A percentile compares a stretch with the other conserved stretches of the same genome.
These are phyloP conservation scores for Drosophila paucipuncta DNA, from an alignment of 2,888 invertebrate genomes.

Conservation along the genomic window DNA sequence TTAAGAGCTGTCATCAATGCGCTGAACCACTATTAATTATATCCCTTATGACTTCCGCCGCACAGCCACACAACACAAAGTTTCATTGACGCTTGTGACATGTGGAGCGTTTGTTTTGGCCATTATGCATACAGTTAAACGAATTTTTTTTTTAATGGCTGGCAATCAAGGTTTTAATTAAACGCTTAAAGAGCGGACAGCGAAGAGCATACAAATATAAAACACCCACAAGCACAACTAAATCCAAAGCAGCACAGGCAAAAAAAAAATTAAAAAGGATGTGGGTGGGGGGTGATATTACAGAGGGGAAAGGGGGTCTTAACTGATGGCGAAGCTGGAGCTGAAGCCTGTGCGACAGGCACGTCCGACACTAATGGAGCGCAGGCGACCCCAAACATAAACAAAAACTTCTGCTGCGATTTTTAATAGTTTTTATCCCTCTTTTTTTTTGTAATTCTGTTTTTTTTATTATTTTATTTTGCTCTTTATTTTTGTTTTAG, in stretches of 20 bases:
- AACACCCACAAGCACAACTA: slow-evolving; percentile 54
- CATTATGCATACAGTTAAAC: slow-evolving; percentile 40
- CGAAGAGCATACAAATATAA: slow-evolving; percentile 26
- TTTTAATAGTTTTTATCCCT: slow-evolving; percentile 69
- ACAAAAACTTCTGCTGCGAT: slow-evolving; percentile 76
- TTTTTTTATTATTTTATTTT: slow-evolving; percentile 1
- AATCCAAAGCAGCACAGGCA: slow-evolving; percentile 33
- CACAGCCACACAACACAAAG: background rate
- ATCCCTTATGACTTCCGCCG: slow-evolving; percentile 12
- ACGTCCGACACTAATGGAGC: slow-evolving; percentile 75
- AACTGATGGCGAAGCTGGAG: slow-evolving; percentile 9
- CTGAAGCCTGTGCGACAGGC: slow-evolving; percentile 43
- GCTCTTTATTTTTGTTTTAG: background rate
- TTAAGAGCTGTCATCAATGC: slow-evolving; percentile 15
- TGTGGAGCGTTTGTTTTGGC: slow-evolving; percentile 17
- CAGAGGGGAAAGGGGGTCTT: background rate
- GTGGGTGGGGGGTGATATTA: background rate
- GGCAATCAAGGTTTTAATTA: slow-evolving; percentile 77
- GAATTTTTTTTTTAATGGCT: slow-evolving; percentile 59
- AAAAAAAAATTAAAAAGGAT: slow-evolving; percentile 3
- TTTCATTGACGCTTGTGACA: slow-evolving; percentile 20
- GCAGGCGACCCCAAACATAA: slow-evolving; percentile 73
- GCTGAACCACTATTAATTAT: slow-evolving; percentile 42
- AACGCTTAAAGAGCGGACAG: slow-evolving; percentile 64
- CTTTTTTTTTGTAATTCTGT: slow-evolving; percentile 11